Percentiles rank a stretch among this genome's conserved stretches.
These are phyloP conservation scores for Heteromormyrus szaboi DNA, from an alignment of 2,797 vertebrate species.

Conservation along the genomic window DNA sequence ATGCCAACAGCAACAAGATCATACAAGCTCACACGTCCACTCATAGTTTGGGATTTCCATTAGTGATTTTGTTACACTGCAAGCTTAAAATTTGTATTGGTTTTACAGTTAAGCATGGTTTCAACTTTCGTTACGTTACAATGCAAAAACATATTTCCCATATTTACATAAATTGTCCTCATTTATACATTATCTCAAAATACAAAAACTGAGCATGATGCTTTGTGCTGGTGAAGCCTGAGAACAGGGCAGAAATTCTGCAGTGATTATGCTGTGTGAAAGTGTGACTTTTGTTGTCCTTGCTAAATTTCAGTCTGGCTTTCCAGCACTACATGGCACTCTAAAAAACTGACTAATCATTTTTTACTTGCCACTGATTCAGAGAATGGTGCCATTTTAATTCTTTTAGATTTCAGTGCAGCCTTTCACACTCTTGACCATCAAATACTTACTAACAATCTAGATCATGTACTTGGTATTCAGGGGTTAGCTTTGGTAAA, in stretches of 20 bases:
- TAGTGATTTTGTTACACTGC: background rate
- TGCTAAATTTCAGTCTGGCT: background rate
- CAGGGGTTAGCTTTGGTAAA: background rate
- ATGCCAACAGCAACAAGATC: background rate
- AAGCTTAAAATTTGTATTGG: background rate
- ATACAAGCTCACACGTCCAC: background rate
- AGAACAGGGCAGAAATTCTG: background rate
- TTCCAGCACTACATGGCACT: background rate
- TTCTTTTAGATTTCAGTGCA: background rate
- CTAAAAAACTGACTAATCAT: background rate
- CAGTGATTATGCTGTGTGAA: background rate
- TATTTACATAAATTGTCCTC: background rate
- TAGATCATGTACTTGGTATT: background rate
- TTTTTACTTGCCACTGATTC: background rate
- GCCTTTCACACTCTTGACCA: background rate
- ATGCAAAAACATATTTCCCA: background rate
- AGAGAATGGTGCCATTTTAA: background rate
- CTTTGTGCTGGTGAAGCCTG: background rate
- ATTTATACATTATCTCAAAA: background rate
- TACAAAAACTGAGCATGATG: background rate
- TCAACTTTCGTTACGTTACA: background rate
- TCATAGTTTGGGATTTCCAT: background rate
- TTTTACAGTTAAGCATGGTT: background rate
- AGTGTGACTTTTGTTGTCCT: background rate
- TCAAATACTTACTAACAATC: background rate